Base-by-base conservation (phyloP, 2,888 invertebrate genomes). In the Leistus spinibarbis region DNA sequence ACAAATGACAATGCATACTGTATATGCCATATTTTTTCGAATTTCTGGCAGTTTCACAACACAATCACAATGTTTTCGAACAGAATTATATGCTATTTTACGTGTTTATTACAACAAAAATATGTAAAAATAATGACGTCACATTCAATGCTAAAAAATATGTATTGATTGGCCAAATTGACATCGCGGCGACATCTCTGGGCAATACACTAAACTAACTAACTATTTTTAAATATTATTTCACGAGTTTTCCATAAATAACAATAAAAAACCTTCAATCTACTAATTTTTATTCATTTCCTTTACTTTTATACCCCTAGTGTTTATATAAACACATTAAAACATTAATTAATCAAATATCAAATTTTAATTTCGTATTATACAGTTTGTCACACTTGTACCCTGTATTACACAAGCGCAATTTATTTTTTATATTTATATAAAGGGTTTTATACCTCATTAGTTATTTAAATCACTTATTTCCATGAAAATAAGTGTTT, bases 41-140 rank as follows among this genome's bases (percentile, higher is more conserved):
- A 40, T 40, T 1, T 40, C 5, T 13, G 10, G 7, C 13, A 40
- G 7, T 40, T 40, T 40, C 3, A 40, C 40, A 40, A 40, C 40
- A 40, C 40, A 10, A 10, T 0, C 2, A 40, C 40, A 5, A 40
- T 40, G 40, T 40, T 40, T 40, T 10, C 7, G 10, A 40, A 40
- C 40, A 0, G 40, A 1, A 10, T 40, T 40, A 10, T 40, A 13
- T 66, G 70, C 57, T 70, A 74, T 76, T 76, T 78, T 78, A 69
- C 62, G 73, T 77, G 76, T 77, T 79, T 76, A 77, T 75, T 77
- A 65, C 62, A 66, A 79, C 74, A 77, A 77, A 79, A 78, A 77
- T 79, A 79, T 76, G 76, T 78, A 80, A 79, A 79, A 80, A 79
- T 78, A 77, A 79, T 81, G 81, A 81, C 81, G 80, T 81, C 81